Base-by-base conservation (phyloP, 2,888 invertebrate species). In the Nemapogon koenigi region DNA sequence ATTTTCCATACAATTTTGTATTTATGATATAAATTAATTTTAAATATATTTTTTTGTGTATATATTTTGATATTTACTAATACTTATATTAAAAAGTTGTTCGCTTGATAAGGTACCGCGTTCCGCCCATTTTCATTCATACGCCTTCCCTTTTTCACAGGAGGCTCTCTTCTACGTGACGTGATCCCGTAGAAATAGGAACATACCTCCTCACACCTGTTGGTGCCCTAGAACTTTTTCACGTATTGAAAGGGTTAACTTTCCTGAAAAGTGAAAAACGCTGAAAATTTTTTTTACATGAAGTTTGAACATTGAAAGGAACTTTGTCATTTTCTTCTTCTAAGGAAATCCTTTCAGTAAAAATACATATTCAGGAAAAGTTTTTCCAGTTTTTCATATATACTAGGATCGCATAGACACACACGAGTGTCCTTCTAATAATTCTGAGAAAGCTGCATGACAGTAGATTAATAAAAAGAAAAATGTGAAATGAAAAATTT, bases 181-280 rank as follows among this genome's bases (percentile, higher is more conserved):
- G 46, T 45, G 41, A 37, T 18, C 36, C 37, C 57, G 59, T 59
- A 58, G n/a, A n/a, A n/a, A n/a, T n/a, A n/a, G n/a, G n/a, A n/a
- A 47, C 38, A 39, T 3, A 63, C 51, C 63, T 62, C 59, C 58
- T 62, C 15, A 38, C 30, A 11, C 32, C 19, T 33, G 43, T 43
- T 78, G 69, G 38, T 29, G 11, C 46, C 68, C 71, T 64, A 44
- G 57, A 50, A 56, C 30, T 37, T 57, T 68, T 76, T 71, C 71
- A 75, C 71, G 72, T 68, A 67, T 63, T 62, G 65, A 67, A 73
- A 73, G 72, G 73, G 72, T 72, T 70, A 66, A 41, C 26, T 27
- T 35, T 11, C 17, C 14, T 35, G 35, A 16, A 28, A 27, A 17
- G 11, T 42, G 43, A 46, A 46, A 41, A 42, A 40, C 35, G 33